phyloP scores from a whole-genome alignment of 2,113 vertebrate species.

The Trematocara stigmaticum region DNA sequence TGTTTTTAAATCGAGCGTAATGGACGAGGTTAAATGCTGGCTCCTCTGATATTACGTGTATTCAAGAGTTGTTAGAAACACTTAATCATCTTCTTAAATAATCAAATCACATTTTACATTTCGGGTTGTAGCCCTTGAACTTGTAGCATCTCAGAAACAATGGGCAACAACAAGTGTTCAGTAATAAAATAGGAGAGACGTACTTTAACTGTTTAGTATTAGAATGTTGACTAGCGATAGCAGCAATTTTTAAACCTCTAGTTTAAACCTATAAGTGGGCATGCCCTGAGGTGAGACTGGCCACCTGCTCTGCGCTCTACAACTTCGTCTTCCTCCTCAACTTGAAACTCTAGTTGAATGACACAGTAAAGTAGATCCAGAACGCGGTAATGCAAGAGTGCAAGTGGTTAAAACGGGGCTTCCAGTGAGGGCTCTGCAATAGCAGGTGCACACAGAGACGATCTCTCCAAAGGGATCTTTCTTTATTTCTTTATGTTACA shows the following conservation, averaged over 20 bases:
- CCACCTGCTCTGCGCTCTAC: not conserved
- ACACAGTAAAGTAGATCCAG: not conserved
- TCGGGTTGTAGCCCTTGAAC: too few relatives aligned
- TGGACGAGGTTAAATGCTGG: too few relatives aligned
- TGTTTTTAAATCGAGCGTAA: not conserved
- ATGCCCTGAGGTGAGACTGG: not conserved
- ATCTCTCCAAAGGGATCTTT: not conserved
- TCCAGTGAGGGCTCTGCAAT: not conserved
- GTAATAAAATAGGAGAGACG: not conserved
- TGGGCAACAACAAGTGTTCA: not conserved
- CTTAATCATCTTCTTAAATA: not conserved
- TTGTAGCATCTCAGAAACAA: not conserved
- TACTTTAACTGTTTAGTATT: fast-evolving
- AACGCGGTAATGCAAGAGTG: not conserved
- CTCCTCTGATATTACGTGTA: not conserved
- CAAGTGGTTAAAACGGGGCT: not conserved
- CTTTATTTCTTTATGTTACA: not conserved
- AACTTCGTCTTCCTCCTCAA: not conserved
- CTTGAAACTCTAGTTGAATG: not conserved
- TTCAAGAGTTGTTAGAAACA: not conserved
- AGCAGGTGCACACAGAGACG: not conserved
- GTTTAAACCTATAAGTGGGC: not conserved
- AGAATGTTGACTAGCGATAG: not conserved
- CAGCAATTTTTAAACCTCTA: not conserved
- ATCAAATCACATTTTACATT: not conserved